These are phyloP conservation scores for Nymphalis io DNA, from an alignment of 1,140 invertebrate species.

Conservation along the genomic window DNA sequence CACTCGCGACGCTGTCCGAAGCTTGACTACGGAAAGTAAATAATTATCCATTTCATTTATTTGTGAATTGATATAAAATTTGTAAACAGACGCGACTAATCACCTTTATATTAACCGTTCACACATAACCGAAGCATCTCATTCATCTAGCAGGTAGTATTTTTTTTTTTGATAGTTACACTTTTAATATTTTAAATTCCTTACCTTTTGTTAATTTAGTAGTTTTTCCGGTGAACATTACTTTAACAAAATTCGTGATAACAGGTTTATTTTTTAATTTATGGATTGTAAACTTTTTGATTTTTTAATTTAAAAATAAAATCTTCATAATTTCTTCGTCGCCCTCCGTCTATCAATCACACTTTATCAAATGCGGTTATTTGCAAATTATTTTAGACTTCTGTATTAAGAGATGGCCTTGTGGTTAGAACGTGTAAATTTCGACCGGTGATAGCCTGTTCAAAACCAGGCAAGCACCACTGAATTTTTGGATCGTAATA, in stretches of 20 bases:
- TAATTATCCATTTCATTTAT: slow-evolving; percentile 46
- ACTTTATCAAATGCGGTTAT: no score
- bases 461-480: no score
- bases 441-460: no score
- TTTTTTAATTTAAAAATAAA: no score
- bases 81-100: slow-evolving; percentile 35
- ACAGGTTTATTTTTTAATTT: not conserved
- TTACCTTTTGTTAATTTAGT: not conserved
- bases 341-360: no score
- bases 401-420: no score
- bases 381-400: no score
- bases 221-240: not conserved
- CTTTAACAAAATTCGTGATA: not conserved
- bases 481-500: no score
- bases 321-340: no score
- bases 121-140: not conserved
- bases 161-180: not conserved
- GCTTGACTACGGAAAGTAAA: slow-evolving; percentile 62
- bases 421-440: no score
- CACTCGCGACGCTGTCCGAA: slow-evolving; percentile 39
- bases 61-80: slow-evolving; percentile 54
- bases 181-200: slow-evolving; percentile 2
- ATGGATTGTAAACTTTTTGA: not conserved
- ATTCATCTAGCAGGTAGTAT: slow-evolving; percentile 22
- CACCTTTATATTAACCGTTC: slow-evolving; percentile 2